Conservation (phyloP, 2,888 invertebrate species). For the Troides oblongomaculatus region DNA sequence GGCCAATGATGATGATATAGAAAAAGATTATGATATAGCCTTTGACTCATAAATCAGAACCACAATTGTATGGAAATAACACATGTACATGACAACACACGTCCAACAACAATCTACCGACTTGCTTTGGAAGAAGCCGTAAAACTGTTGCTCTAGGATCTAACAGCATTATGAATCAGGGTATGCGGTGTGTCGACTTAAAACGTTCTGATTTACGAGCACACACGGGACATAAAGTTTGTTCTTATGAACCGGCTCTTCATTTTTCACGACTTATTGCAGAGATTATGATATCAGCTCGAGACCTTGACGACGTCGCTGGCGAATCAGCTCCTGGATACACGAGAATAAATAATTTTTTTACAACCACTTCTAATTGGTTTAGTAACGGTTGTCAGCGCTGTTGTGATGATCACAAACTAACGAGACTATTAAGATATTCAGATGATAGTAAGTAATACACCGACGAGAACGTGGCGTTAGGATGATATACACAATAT, state of each 20-base stretch:
- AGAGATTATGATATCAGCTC: constrained; percentile 15
- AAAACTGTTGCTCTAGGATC: neutral
- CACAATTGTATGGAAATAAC: too few species aligned
- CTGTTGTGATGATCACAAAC: too few species aligned
- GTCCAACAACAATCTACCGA: neutral
- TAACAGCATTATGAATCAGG: constrained; percentile 9
- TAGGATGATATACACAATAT: too few species aligned
- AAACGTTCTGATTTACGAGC: constrained; percentile 29
- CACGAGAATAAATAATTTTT: neutral
- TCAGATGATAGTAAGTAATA: too few species aligned
- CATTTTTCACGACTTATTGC: neutral
- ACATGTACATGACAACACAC: too few species aligned
- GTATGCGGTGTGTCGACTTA: constrained; percentile 27
- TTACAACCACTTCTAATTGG: neutral
- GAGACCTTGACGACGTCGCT: constrained; percentile 8
- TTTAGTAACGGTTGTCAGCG: too few species aligned
- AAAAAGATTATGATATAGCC: too few species aligned
- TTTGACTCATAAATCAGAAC: too few species aligned
- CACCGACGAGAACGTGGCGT: too few species aligned
- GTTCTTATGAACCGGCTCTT: neutral
- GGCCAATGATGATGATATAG: too few species aligned
- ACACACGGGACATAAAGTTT: constrained; percentile 16
- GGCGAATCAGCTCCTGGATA: constrained; percentile 1
- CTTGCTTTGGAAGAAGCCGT: neutral
- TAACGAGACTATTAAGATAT: too few species aligned